A percentile compares a stretch with the other conserved stretches of the same genome.
phyloP scores from a whole-genome alignment of 2,113 vertebrate genomes.

The Aleadryas rufinucha region DNA sequence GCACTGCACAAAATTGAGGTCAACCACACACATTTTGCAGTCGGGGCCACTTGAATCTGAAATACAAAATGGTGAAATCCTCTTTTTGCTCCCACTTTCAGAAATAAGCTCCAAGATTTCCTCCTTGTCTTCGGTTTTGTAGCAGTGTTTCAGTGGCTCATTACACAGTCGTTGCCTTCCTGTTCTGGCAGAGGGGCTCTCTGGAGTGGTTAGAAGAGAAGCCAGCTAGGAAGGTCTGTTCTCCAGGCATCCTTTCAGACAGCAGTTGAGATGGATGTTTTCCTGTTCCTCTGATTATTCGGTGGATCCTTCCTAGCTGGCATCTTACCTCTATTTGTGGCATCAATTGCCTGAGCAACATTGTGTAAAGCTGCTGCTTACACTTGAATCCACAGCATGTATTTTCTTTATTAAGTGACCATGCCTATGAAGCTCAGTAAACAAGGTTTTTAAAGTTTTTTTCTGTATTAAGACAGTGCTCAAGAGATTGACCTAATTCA shows the following conservation, averaged over 20 bases:
- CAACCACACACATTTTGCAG: neutral
- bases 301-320: neutral
- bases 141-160: neutral
- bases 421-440: neutral
- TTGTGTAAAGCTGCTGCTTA: neutral
- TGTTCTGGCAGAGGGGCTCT: neutral
- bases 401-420: neutral
- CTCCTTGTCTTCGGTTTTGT: neutral
- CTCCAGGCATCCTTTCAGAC: neutral
- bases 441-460: neutral
- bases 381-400: neutral
- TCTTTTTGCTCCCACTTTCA: neutral
- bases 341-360: neutral
- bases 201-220: neutral
- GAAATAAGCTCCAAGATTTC: neutral
- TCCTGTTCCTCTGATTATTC: neutral
- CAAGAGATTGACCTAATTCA: neutral
- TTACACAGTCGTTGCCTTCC: neutral
- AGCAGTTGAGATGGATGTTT: neutral
- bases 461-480: neutral
- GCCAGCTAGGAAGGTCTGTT: neutral
- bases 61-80: neutral
- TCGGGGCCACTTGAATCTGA: neutral
- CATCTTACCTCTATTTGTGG: neutral
- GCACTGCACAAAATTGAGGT: slow-evolving; percentile 8